These are phyloP conservation scores for Tapera naevia DNA, from an alignment of 2,797 vertebrate genomes.

Conservation along the genomic window DNA sequence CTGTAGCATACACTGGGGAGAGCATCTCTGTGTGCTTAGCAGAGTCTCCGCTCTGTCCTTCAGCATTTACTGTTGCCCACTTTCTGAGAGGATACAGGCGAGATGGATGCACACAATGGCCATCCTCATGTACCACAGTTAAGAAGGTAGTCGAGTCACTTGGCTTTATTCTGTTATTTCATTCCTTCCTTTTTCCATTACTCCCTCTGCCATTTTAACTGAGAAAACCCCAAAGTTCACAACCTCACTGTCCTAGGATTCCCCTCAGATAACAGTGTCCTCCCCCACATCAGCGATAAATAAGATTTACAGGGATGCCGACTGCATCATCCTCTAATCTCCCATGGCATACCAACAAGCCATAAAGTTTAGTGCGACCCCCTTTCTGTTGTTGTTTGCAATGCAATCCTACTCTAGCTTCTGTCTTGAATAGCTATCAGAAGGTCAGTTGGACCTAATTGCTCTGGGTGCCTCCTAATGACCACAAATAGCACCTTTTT, in stretches of 20 bases:
- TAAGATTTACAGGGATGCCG: constrained; percentile 63
- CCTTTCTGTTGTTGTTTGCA: constrained; percentile 74
- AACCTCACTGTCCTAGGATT: constrained; percentile 57
- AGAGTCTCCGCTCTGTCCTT: not conserved
- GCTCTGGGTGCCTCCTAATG: constrained; percentile 84
- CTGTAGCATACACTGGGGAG: not conserved
- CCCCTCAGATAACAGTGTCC: constrained; percentile 31
- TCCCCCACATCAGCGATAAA: constrained; percentile 41
- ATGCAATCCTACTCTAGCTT: constrained; percentile 76
- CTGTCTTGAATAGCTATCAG: constrained; percentile 86
- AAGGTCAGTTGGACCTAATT: constrained; percentile 80
- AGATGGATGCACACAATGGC: not conserved
- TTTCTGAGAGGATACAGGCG: not conserved
- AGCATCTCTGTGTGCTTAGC: not conserved
- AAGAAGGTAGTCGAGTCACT: not conserved
- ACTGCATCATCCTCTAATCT: constrained; percentile 58
- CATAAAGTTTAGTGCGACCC: constrained; percentile 75
- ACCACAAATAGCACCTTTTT: constrained; percentile 76
- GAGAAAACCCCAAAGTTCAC: constrained; percentile 51
- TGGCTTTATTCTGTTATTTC: not conserved
- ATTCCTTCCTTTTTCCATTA: not conserved
- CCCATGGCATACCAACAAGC: constrained; percentile 62
- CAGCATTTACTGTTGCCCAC: not conserved
- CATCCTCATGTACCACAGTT: not conserved
- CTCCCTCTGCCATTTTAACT: constrained; percentile 31